A percentile compares a stretch with the other conserved stretches of the same genome.
Evolutionary conservation across 2,888 invertebrate genomes (phyloP).

Genomic region (Acronicta alni): DNA sequence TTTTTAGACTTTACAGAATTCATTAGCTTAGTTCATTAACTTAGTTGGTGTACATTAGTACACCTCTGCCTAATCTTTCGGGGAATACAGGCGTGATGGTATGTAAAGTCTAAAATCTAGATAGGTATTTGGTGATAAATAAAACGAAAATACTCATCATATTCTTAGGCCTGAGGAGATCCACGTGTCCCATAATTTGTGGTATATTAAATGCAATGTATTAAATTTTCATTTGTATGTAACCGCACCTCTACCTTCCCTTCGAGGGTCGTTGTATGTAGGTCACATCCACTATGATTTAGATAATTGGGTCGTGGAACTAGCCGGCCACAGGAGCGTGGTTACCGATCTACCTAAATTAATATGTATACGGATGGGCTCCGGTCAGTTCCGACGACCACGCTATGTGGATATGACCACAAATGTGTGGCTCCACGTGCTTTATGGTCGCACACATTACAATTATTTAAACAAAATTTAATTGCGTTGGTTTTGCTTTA

Average conservation of each 20-base stretch:
- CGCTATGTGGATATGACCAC: conserved; percentile 25
- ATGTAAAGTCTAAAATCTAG: too few relatives aligned
- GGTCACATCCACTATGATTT: conserved; percentile 38
- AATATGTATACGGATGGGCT: conserved; percentile 28
- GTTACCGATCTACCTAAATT: conserved; percentile 28
- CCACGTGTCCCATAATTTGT: too few relatives aligned
- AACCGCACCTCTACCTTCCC: conserved; percentile 2
- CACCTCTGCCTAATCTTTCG: too few relatives aligned
- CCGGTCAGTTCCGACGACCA: conserved; percentile 36
- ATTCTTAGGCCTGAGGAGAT: too few relatives aligned
- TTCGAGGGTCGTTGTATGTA: conserved; percentile 10
- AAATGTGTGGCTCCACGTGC: conserved; percentile 28
- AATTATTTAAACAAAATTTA: conserved; percentile 4
- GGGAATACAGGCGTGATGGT: too few relatives aligned
- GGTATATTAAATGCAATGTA: not conserved
- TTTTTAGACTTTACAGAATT: too few relatives aligned
- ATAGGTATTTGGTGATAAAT: not conserved
- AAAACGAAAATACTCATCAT: too few relatives aligned
- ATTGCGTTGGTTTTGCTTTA: not conserved
- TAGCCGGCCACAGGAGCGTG: conserved; percentile 29
- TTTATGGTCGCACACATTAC: conserved; percentile 21
- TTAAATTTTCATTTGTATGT: not conserved
- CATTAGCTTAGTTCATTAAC: too few relatives aligned
- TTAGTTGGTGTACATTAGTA: too few relatives aligned
- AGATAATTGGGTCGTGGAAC: conserved; percentile 44